These are phyloP conservation scores for Campoplex capitator DNA, from an alignment of 2,888 invertebrate species.

Conservation along the genomic window DNA sequence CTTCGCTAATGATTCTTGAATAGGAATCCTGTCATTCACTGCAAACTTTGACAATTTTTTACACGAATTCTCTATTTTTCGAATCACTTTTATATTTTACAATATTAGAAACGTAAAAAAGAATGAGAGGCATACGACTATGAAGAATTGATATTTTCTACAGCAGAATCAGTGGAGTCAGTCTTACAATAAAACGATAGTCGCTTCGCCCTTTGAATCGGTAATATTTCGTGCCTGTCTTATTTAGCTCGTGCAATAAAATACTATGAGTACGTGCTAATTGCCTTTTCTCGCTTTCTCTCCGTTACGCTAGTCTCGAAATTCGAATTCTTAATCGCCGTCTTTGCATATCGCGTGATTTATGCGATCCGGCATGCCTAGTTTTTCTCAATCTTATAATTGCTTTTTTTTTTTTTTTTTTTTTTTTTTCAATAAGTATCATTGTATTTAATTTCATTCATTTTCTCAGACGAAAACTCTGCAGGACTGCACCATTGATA, in stretches of 20 bases:
- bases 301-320: not conserved
- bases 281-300: not conserved
- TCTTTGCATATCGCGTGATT: no score
- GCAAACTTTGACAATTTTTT: not conserved
- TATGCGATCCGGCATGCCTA: no score
- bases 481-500: not conserved
- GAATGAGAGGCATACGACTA: not conserved
- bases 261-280: constrained; percentile 17
- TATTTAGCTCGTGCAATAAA: constrained; percentile 10
- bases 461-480: not conserved
- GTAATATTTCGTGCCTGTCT: no score
- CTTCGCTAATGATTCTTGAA: not conserved
- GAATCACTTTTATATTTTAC: not conserved
- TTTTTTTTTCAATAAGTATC: no score
- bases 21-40: not conserved
- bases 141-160: constrained; percentile 2
- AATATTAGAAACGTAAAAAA: not conserved
- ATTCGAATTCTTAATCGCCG: no score
- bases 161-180: not conserved
- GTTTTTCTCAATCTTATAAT: no score
- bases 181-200: not conserved
- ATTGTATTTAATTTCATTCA: not conserved
- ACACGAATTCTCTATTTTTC: not conserved
- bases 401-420: no score
- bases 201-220: not conserved